Conservation (phyloP, 2,113 vertebrate genomes). For the Anser cygnoides region DNA sequence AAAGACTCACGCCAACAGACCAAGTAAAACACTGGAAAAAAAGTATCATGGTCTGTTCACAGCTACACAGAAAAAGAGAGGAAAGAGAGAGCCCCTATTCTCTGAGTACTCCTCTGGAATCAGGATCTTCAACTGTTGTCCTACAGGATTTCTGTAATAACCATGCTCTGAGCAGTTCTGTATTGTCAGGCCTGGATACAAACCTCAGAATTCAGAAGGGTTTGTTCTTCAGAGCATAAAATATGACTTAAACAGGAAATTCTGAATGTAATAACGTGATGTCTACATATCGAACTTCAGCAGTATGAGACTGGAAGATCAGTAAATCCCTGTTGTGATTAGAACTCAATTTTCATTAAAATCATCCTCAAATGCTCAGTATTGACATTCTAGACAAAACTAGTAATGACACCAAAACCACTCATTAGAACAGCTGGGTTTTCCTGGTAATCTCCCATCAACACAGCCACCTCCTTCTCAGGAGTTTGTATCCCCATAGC, state of each 20-base stretch:
- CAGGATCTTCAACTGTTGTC: background rate
- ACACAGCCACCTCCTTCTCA: background rate
- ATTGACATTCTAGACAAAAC: background rate
- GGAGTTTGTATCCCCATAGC: background rate
- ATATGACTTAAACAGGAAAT: background rate
- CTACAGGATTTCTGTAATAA: background rate
- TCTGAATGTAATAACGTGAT: background rate
- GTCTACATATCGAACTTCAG: background rate
- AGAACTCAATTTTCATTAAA: background rate
- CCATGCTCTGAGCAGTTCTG: rapidly evolving
- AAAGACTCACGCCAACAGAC: background rate
- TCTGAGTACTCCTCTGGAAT: background rate
- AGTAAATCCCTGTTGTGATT: background rate
- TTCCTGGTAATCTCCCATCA: background rate
- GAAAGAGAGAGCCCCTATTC: background rate
- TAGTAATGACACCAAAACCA: background rate
- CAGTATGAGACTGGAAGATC: background rate
- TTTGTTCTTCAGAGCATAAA: background rate
- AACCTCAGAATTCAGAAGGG: background rate
- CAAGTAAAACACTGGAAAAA: background rate
- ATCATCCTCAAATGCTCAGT: background rate
- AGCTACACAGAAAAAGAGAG: background rate
- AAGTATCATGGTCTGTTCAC: background rate
- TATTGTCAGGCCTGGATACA: background rate
- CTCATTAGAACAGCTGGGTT: background rate